Percentiles rank a stretch among this genome's conserved stretches.
phyloP scores from a whole-genome alignment of 2,888 invertebrate species.

The Flabesymbios commensalis region DNA sequence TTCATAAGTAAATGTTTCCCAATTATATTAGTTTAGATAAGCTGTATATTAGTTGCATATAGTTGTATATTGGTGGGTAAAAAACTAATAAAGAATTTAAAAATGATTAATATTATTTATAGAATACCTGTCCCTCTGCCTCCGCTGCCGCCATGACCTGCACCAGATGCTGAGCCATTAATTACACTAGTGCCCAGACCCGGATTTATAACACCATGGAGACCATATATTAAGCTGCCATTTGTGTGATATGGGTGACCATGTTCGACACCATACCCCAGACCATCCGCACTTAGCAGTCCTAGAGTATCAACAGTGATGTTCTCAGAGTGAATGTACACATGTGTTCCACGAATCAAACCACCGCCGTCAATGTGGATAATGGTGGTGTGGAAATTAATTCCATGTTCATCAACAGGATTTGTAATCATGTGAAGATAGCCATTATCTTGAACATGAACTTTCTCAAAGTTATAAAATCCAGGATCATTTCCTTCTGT shows the following conservation, averaged over 20 bases:
- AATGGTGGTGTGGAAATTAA: constrained; percentile 34
- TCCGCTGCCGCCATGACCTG: constrained; percentile 47
- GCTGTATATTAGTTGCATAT: no score
- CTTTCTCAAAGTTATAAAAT: constrained; percentile 38
- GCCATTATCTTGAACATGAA: constrained; percentile 43
- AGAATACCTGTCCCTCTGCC: constrained; percentile 1
- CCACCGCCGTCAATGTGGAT: constrained; percentile 47
- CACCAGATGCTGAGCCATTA: constrained; percentile 38
- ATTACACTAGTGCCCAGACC: constrained; percentile 35
- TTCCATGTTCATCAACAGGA: constrained; percentile 39
- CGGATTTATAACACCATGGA: constrained; percentile 40
- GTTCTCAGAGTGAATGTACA: constrained; percentile 40
- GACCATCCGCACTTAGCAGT: constrained; percentile 38
- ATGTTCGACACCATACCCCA: constrained; percentile 40
- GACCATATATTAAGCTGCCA: constrained; percentile 17
- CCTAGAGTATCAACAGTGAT: constrained; percentile 45
- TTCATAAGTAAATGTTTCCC: no score
- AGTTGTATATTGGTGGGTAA: no score
- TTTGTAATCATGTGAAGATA: constrained; percentile 45
- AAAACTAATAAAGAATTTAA: no score
- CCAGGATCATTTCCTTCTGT: constrained; percentile 32
- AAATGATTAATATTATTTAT: no score
- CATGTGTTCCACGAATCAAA: constrained; percentile 40
- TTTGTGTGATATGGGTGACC: constrained; percentile 18
- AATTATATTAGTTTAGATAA: no score